Conservation (phyloP, 1,140 invertebrate genomes). For the Papilio polyxenes region DNA sequence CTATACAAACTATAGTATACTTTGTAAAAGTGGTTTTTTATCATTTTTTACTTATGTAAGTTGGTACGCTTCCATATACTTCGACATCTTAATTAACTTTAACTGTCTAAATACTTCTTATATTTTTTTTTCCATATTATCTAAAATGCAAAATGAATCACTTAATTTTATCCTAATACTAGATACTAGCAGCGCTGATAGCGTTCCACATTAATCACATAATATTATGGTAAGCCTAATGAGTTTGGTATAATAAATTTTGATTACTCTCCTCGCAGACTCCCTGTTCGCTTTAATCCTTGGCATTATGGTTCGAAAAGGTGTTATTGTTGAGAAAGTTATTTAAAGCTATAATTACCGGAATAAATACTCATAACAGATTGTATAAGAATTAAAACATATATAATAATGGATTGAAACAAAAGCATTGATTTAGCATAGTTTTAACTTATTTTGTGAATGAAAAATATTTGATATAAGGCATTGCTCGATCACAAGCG, state of each 20-base stretch:
- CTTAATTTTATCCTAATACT: not conserved
- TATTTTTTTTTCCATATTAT: too few species aligned
- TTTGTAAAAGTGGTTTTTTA: too few species aligned
- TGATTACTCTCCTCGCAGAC: conserved; percentile 36
- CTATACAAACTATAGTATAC: too few species aligned
- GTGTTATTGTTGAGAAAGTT: conserved; percentile 42
- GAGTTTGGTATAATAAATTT: conserved; percentile 45
- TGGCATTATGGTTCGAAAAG: conserved; percentile 45
- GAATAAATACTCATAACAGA: conserved; percentile 30
- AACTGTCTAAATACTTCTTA: too few species aligned
- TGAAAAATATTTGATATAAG: too few species aligned
- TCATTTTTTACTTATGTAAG: too few species aligned
- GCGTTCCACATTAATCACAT: conserved; percentile 39
- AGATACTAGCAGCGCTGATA: not conserved
- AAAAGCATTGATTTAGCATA: not conserved
- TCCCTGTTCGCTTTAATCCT: conserved; percentile 28
- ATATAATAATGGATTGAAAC: not conserved
- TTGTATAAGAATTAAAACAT: not conserved
- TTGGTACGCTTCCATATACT: too few species aligned
- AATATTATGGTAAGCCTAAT: conserved; percentile 42
- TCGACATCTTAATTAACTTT: too few species aligned
- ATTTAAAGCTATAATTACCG: conserved; percentile 30
- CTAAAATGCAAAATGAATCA: not conserved
- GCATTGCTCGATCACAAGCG: too few species aligned
- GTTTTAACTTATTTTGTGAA: not conserved